Evolutionary conservation across 2,113 vertebrate species (phyloP).

Genomic region (Macquaria australasica): DNA sequence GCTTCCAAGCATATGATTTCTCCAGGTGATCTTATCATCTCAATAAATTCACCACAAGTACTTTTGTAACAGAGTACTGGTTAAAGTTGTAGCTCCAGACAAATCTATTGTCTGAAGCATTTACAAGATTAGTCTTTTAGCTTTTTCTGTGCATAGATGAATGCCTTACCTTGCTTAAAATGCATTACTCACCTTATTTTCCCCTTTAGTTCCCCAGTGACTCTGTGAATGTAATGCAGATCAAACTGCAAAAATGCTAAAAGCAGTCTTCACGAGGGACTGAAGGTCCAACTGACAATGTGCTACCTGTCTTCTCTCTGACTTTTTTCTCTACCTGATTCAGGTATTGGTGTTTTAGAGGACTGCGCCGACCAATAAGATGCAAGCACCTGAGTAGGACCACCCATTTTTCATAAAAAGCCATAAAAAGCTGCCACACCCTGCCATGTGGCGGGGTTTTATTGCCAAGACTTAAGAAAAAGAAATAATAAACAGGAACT

Average conservation of each 20-base stretch:
- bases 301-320: conserved; percentile 64
- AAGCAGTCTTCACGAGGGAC: neutral
- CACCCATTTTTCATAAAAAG: conserved; percentile 68
- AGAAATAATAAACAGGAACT: neutral
- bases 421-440: conserved; percentile 80
- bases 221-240: conserved; percentile 28
- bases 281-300: conserved; percentile 41
- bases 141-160: conserved; percentile 5
- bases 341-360: conserved; percentile 84
- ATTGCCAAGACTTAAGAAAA: conserved; percentile 10
- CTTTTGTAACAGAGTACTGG: conserved; percentile 3
- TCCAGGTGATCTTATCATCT: neutral
- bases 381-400: conserved; percentile 59
- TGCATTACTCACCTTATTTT: conserved; percentile 64
- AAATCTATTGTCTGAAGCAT: neutral
- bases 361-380: conserved; percentile 76
- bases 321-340: conserved; percentile 82
- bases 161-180: conserved; percentile 47
- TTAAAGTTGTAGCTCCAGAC: neutral
- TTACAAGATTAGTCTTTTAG: conserved; percentile 20
- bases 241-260: conserved; percentile 13
- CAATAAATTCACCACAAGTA: conserved; percentile 9
- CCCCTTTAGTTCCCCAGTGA: conserved; percentile 21
- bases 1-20: neutral
- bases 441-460: conserved; percentile 54